Conservation (phyloP, 2,797 vertebrate species). For the Chiloscyllium punctatum region DNA sequence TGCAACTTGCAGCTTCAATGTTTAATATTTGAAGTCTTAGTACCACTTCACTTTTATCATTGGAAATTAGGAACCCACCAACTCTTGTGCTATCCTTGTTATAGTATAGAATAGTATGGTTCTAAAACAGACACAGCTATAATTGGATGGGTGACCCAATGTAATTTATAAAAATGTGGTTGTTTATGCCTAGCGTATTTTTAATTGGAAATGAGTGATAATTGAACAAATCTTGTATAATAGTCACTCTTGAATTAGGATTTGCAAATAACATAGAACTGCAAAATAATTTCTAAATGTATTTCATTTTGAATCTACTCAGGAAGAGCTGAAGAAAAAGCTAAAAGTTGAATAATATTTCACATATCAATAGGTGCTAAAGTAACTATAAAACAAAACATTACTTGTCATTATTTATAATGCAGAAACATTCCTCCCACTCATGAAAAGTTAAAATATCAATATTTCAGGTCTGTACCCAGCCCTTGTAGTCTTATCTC, state of each 20-base stretch:
- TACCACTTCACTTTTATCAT: not conserved
- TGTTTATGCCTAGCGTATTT: not conserved
- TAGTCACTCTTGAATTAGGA: not conserved
- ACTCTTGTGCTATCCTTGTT: not conserved
- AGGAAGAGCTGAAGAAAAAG: not conserved
- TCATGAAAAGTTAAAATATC: constrained; percentile 31
- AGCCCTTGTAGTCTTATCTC: not conserved
- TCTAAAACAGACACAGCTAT: not conserved
- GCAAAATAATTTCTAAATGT: not conserved
- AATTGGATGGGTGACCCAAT: not conserved
- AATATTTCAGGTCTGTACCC: not conserved
- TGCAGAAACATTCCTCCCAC: constrained; percentile 3
- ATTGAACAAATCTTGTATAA: not conserved
- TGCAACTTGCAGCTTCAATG: not conserved
- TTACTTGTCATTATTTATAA: not conserved
- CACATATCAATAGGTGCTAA: not conserved
- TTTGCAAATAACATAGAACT: not conserved
- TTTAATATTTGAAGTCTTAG: not conserved
- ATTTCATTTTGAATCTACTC: not conserved
- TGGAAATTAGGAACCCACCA: not conserved
- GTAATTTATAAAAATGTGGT: not conserved
- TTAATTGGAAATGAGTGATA: not conserved
- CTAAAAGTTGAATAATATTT: not conserved
- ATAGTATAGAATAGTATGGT: not conserved
- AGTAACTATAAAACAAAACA: not conserved